Evolutionary conservation across 2,888 invertebrate genomes (phyloP), one percentile per base, ranked within the genome.

Genomic region (Euphydryas editha): DNA sequence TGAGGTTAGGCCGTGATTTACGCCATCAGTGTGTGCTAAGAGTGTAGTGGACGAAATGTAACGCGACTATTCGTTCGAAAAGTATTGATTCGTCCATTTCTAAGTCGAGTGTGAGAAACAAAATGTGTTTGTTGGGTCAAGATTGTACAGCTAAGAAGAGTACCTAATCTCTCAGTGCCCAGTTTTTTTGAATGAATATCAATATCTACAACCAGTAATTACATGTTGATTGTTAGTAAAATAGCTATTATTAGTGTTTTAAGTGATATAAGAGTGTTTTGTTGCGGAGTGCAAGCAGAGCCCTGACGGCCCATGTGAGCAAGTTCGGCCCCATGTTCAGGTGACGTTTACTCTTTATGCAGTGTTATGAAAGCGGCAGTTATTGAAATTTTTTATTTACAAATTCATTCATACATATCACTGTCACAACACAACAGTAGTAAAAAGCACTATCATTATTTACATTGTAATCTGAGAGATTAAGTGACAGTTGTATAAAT

Each of bases 1-100:
- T 92, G 91, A 92, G 92, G 92, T 92, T 92, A 92, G 85, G 82
- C 85, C 79, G 86, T 81, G 84, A 84, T 83, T 83, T 78, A 76
- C 79, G 80, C 76, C 76, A 75, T 74, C 76, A 74, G 77, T 77
- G 79, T 75, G 70, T 72, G 59, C 73, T 73, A 70, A 68, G 72
- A 71, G 68, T 70, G 69, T 69, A 64, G 68, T 74, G 73, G 60
- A 70, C 67, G 46, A 61, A 69, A 67, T 68, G 62, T 65, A 59
- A 64, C 39, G 67, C 58, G 56, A 60, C 59, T 17, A 57, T 59
- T 59, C 62, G 58, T 68, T 58, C 59, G 17, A 60, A 65, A 37
- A 60, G 49, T 59, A 58, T 59, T 65, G 63, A 67, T 65, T 65
- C 57, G 56, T 60, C 37, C 59, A 65, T 71, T 72, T 65, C 62